These are phyloP conservation scores for Hesperia comma DNA, from an alignment of 2,888 invertebrate genomes.

Conservation along the genomic window DNA sequence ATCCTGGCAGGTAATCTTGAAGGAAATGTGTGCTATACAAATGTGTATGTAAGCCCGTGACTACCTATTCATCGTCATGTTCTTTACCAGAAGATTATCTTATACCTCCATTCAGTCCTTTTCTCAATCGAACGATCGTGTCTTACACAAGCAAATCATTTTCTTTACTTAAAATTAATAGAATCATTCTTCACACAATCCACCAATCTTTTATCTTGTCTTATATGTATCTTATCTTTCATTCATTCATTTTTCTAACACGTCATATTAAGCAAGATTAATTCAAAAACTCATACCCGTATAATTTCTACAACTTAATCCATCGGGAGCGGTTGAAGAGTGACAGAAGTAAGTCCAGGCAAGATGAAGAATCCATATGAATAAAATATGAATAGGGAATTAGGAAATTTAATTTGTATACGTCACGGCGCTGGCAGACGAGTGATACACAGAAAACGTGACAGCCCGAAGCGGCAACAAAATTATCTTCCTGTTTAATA, in stretches of 20 bases:
- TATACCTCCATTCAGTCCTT: too few relatives aligned
- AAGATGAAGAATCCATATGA: conserved; percentile 9
- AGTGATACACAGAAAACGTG: not conserved
- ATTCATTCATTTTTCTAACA: not conserved
- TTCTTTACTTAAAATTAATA: too few relatives aligned
- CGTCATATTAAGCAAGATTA: not conserved
- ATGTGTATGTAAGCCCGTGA: too few relatives aligned
- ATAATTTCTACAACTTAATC: conserved; percentile 1
- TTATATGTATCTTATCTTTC: too few relatives aligned
- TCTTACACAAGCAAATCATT: too few relatives aligned
- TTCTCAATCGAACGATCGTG: too few relatives aligned
- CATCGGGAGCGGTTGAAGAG: not conserved
- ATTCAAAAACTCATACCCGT: not conserved
- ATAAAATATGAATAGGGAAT: conserved; percentile 11
- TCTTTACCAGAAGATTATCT: too few relatives aligned
- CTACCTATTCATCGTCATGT: too few relatives aligned
- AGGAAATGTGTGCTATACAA: too few relatives aligned
- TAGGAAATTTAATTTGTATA: conserved; percentile 7
- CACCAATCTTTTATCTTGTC: too few relatives aligned
- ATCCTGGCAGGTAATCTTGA: too few relatives aligned
- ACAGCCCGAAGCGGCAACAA: not conserved
- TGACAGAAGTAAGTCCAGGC: not conserved
- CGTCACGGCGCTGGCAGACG: not conserved
- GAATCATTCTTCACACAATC: too few relatives aligned
- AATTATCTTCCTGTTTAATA: conserved; percentile 1